A percentile compares a stretch with the other conserved stretches of the same genome.
Conservation (phyloP, 2,113 vertebrate genomes). For the Laticauda laticaudata region DNA sequence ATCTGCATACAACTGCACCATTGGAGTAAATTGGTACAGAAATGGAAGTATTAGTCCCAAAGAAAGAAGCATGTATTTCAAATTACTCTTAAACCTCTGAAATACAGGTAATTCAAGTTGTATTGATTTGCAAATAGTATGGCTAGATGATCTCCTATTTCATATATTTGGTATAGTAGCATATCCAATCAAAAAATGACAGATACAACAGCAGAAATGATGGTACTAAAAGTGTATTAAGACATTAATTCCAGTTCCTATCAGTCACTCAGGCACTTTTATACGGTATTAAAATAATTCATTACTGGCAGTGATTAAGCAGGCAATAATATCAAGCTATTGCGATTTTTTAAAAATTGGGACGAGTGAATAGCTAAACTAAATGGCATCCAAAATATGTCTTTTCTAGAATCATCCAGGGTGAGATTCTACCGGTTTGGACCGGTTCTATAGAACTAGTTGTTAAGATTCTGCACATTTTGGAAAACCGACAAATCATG, state of each 20-base stretch:
- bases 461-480: too few relatives aligned
- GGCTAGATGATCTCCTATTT: not conserved
- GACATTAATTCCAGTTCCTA: constrained; percentile 16
- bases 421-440: too few relatives aligned
- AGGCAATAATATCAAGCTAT: constrained; percentile 22
- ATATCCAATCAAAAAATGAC: not conserved
- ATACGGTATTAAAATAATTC: constrained; percentile 15
- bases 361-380: constrained; percentile 12
- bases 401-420: not conserved
- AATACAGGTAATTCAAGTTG: not conserved
- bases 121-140: constrained; percentile 5
- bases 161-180: not conserved
- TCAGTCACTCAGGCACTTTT: not conserved
- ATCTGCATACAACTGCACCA: not conserved
- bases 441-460: too few relatives aligned
- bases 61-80: not conserved
- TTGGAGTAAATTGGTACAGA: not conserved
- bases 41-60: not conserved
- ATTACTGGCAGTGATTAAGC: constrained; percentile 19
- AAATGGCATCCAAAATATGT: not conserved
- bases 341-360: not conserved
- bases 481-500: too few relatives aligned
- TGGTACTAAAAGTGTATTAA: constrained; percentile 27
- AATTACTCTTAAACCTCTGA: not conserved
- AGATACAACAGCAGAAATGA: constrained; percentile 12